Conservation (phyloP, 2,888 invertebrate species). For the Allygus modestus region DNA sequence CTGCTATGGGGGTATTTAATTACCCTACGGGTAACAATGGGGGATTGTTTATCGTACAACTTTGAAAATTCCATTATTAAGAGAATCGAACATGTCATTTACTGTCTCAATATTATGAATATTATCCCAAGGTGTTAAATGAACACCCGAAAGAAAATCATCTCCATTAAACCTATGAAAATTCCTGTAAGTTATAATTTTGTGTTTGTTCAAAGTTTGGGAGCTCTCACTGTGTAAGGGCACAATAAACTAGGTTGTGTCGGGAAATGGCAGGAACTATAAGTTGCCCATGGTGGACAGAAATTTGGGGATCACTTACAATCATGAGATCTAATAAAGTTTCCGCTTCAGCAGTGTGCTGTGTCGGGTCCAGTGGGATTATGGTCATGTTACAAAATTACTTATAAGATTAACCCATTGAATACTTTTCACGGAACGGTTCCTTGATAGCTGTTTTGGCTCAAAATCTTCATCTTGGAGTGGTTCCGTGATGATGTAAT, state of each 20-base stretch:
- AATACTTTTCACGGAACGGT: too few relatives aligned
- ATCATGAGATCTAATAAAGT: neutral
- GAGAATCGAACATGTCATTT: neutral
- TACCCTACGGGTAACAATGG: neutral
- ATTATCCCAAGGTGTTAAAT: neutral
- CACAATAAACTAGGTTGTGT: conserved; percentile 24
- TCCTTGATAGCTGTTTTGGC: too few relatives aligned
- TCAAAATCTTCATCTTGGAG: too few relatives aligned
- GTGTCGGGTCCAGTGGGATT: neutral
- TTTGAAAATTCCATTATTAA: neutral
- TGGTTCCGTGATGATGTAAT: too few relatives aligned
- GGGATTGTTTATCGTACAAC: neutral
- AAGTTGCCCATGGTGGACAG: conserved; percentile 21
- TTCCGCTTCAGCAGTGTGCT: conserved; percentile 22
- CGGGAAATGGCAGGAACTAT: conserved; percentile 5
- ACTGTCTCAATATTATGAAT: neutral
- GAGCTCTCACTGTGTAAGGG: neutral
- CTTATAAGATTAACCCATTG: too few relatives aligned
- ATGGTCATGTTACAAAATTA: conserved; percentile 12
- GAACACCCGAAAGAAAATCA: too few relatives aligned
- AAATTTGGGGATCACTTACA: neutral
- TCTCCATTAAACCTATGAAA: too few relatives aligned
- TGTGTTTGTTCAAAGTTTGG: neutral
- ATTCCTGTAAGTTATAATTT: neutral
- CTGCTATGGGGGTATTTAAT: too few relatives aligned